Evolutionary conservation across 2,113 vertebrate species (phyloP).

Genomic region (Rhagologus leucostigma): DNA sequence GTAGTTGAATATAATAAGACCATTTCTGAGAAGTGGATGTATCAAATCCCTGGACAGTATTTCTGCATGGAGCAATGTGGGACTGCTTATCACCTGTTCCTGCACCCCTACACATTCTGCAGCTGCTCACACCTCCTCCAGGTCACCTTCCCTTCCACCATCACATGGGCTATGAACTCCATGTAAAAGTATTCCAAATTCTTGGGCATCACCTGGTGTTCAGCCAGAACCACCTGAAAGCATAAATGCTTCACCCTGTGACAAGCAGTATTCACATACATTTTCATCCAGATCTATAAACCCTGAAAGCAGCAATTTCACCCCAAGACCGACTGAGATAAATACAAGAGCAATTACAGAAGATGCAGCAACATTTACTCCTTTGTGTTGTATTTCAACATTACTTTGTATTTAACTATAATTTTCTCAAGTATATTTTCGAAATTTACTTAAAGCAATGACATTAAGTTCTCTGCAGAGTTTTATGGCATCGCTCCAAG

Average conservation of each 20-base stretch:
- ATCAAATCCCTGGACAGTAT: background rate
- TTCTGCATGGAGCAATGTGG: background rate
- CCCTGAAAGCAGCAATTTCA: background rate
- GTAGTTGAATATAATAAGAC: background rate
- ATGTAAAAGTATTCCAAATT: background rate
- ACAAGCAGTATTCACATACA: background rate
- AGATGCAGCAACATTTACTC: background rate
- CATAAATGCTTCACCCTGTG: background rate
- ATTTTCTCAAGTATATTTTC: background rate
- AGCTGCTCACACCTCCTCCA: background rate
- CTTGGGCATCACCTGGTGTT: background rate
- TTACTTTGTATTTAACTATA: background rate
- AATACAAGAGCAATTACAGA: background rate
- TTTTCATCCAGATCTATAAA: background rate
- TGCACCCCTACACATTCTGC: background rate
- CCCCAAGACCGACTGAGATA: background rate
- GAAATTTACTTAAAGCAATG: background rate
- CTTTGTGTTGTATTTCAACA: background rate
- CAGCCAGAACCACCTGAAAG: background rate
- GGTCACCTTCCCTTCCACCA: background rate
- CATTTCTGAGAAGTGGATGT: background rate
- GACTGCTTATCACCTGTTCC: accelerated
- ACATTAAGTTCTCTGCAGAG: background rate
- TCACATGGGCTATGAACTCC: background rate
- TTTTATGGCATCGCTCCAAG: background rate